These are phyloP conservation scores for Anguilla japonica DNA, from an alignment of 2,113 vertebrate species.

Conservation along the genomic window DNA sequence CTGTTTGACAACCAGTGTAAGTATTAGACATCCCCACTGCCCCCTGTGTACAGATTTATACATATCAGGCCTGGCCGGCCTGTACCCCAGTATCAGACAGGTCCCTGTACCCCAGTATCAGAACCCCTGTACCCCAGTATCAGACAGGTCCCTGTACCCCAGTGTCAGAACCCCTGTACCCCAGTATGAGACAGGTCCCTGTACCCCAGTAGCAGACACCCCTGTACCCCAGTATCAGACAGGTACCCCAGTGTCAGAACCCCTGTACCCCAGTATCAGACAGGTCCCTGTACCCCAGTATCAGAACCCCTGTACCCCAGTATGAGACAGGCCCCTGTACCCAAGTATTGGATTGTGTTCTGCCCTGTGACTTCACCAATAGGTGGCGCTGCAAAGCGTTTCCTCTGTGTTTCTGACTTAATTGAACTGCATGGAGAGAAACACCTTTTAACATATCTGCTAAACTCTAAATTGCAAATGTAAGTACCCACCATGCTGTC, in stretches of 20 bases:
- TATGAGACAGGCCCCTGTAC: neutral
- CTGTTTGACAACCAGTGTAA: conserved; percentile 98
- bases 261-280: neutral
- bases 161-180: neutral
- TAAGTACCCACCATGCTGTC: too few species aligned
- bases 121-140: neutral
- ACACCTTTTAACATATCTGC: too few species aligned
- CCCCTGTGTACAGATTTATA: neutral
- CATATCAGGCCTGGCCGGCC: neutral
- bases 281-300: neutral
- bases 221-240: too few species aligned
- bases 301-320: neutral
- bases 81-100: neutral
- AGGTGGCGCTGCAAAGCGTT: too few species aligned
- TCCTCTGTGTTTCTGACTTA: too few species aligned
- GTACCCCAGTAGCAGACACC: neutral
- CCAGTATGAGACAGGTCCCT: neutral
- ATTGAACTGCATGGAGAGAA: too few species aligned
- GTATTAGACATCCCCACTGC: conserved; percentile 39
- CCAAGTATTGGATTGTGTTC: too few species aligned
- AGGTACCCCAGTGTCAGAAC: too few species aligned
- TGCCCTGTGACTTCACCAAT: too few species aligned
- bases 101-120: neutral
- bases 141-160: neutral
- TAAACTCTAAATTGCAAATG: too few species aligned